Percentiles rank a stretch among this genome's conserved stretches.
These are phyloP conservation scores for Zaprionus inermis DNA, from an alignment of 1,140 invertebrate genomes.

Conservation along the genomic window DNA sequence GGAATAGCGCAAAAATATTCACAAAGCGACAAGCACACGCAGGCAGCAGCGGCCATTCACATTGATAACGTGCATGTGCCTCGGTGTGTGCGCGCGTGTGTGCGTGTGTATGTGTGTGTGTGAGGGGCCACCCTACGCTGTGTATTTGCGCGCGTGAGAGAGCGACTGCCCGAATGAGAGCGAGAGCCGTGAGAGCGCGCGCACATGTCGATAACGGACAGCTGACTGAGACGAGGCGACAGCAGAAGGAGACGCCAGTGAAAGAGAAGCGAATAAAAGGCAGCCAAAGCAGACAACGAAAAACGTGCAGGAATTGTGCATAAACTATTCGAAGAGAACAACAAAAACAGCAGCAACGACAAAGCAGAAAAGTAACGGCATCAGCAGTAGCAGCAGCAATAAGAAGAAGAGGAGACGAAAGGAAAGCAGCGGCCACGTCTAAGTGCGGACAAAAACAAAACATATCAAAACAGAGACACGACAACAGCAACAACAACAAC, in stretches of 20 bases:
- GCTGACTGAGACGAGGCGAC: slow-evolving; percentile 63
- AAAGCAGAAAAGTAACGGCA: neutral
- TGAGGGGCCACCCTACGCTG: slow-evolving; percentile 40
- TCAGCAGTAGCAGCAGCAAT: neutral
- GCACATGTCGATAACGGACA: slow-evolving; percentile 75
- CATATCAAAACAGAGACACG: slow-evolving; percentile 57
- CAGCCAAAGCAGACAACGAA: slow-evolving; percentile 37
- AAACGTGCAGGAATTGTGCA: slow-evolving; percentile 30
- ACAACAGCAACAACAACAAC: slow-evolving; percentile 30
- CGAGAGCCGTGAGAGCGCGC: slow-evolving; percentile 53
- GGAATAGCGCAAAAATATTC: slow-evolving; percentile 52
- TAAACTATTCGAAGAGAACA: slow-evolving; percentile 27
- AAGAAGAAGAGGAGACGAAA: slow-evolving; percentile 2
- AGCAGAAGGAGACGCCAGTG: slow-evolving; percentile 39
- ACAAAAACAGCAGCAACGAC: slow-evolving; percentile 28
- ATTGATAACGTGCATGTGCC: slow-evolving; percentile 42
- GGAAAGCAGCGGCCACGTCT: slow-evolving; percentile 3
- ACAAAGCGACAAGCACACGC: slow-evolving; percentile 36
- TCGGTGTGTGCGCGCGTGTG: slow-evolving; percentile 4
- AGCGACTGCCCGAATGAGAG: slow-evolving; percentile 37
- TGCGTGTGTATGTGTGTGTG: slow-evolving; percentile 8
- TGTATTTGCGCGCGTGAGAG: slow-evolving; percentile 36
- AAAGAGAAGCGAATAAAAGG: slow-evolving; percentile 21
- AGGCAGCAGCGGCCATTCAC: slow-evolving; percentile 55
- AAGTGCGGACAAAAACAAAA: slow-evolving; percentile 18